Evolutionary conservation across 1,140 invertebrate species (phyloP), one percentile per base, ranked within the genome.

Genomic region (Meteorus sp.): DNA sequence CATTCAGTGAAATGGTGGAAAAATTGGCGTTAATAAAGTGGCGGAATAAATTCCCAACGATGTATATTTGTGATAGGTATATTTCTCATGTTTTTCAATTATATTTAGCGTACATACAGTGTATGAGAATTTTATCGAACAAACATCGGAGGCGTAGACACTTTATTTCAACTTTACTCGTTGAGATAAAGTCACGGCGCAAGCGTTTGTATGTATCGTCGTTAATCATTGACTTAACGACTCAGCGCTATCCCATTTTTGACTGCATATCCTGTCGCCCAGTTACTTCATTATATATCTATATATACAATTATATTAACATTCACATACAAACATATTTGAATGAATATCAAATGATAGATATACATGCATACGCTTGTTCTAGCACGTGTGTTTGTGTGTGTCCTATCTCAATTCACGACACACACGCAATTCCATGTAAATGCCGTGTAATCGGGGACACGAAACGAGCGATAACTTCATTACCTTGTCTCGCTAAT

Each of bases 391-490:
- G n/a, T n/a, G 55, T 62, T 64, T 65, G 63, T 59, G 55, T 41
- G 56, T 29, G 41, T 55, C 17, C 23, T 22, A 56, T 41, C 47
- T 56, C 59, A 43, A 43, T 43, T 45, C 59, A 19, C 39, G 56
- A 47, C 41, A 45, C 64, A 60, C 65, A 69, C 60, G 68, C 57
- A 57, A 66, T 73, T 77, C 67, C 68, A 74, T 75, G 68, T 68
- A 75, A 74, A 75, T 72, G 55, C 63, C 67, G 65, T 70, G 65
- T 73, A 73, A 75, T 76, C 66, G 70, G 63, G 69, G 65, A 73
- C 73, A 66, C 63, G 68, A 70, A 68, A 44, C 62, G 44, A 63
- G 71, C 70, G 69, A 75, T 77, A 77, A 75, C 70, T 77, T 75
- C 69, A 74, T 75, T 77, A 74, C 66, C 64, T 47, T 39, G 35